Evolutionary conservation across 2,797 vertebrate genomes (phyloP), one percentile per base, ranked within the genome.

Genomic region (Enteromius argenteus): DNA sequence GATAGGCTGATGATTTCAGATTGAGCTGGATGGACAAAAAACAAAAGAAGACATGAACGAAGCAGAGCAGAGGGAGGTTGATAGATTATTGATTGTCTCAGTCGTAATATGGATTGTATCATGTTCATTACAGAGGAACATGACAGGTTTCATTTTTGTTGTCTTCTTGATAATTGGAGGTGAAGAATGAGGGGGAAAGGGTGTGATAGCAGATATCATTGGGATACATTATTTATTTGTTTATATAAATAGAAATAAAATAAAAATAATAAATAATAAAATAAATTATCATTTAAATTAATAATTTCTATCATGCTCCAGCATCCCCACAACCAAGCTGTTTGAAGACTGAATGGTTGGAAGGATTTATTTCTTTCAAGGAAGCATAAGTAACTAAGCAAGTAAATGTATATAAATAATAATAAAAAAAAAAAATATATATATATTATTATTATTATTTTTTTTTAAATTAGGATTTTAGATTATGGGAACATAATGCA

Each of bases 51-150:
- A 42, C 53, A 62, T 46, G 66, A 79, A 75, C 2, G 46, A 66
- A 30, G 69, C 35, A 74, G 56, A 30, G 69, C 35, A 66, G 56
- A 80, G 42, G 46, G 69, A 85, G 51, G 27, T 5, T 58, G 66
- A 78, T 78, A 49, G 74, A 62, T 71, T 84, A 84, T 79, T 79
- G 75, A 84, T 84, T 30, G 32, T 39, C 72, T 67, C 30, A 27
- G 42, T 27, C 44, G 39, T 75, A 11, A 23, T 42, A 30, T 75
- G 23, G 60, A 83, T 76, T 77, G 23, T 8, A 68, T 56, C 46
- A 37, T 76, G 44, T 64, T 76, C 23, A 76, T 53, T 67, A 51
- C 11, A n/a, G 46, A 53, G 13, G 27, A 73, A 73, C 23, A 46
- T 73, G 60, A 76, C 32, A 56, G 35, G 62, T 77, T 83, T 56